Base-by-base conservation (phyloP, 2,113 vertebrate species). In the Prolemur simus region DNA sequence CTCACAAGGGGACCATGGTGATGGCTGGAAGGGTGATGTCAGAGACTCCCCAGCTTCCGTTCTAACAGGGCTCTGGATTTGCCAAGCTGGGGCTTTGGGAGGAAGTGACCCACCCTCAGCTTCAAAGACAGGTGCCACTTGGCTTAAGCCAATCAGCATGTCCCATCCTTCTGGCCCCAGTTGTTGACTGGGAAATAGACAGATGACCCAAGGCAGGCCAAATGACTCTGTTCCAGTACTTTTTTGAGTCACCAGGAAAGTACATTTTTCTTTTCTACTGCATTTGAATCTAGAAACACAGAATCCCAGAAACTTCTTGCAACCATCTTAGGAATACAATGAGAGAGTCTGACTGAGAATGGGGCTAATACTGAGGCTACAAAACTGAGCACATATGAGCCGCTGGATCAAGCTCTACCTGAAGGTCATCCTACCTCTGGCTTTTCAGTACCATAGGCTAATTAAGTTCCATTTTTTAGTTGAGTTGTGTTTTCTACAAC, bases 401-500 rank as follows among this genome's bases (percentile, higher is more conserved):
- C 56, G 21, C 82, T 45, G 37, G 80, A 39, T 93, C 96, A 85
- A 47, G 71, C 83, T 25, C 0, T 73, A 64, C 74, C 66, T 93
- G 91, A 66, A 64, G 17, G 11, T 21, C 49, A 81, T 2, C 1
- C 47, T 39, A 1, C 2, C n/a, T 23, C 42, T 68, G 54, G 54
- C 56, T 92, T 84, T 88, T 69, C 87, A 52, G n/a, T 45, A 29
- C 25, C 20, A 3, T 14, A 13, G 81, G 25, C 39, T 68, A 84
- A 64, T 37, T 34, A 45, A 34, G 29, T 15, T 29, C 52, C 54
- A 11, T n/a, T 83, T 49, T 10, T 47, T 25, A 29, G 8, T 1
- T 49, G 73, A 85, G 39, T 18, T 93, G 47, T 32, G n/a, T 83
- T 89, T 88, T 92, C 69, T 58, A 63, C 37, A 80, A 60, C 27